These are phyloP conservation scores for Craterocephalus amniculus DNA, from an alignment of 2,797 vertebrate genomes.

Conservation along the genomic window DNA sequence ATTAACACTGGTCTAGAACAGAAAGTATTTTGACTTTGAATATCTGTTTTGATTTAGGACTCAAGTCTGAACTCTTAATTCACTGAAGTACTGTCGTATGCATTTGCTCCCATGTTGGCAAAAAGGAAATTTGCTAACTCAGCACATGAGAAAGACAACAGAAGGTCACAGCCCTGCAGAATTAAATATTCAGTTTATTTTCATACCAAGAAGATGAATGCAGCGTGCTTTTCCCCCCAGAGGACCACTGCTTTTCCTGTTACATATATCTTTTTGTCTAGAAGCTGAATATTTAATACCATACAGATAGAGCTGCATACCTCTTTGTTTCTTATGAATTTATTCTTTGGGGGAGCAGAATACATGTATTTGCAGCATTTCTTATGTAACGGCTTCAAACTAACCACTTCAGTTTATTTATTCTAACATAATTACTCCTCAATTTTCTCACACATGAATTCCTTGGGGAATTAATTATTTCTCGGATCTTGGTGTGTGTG, in stretches of 20 bases:
- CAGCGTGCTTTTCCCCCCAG: constrained; percentile 36
- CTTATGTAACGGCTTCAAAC: not conserved
- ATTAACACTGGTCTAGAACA: not conserved
- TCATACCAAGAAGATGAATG: constrained; percentile 52
- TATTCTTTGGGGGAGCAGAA: not conserved
- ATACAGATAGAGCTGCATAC: constrained; percentile 24
- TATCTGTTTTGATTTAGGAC: constrained; percentile 1
- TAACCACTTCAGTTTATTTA: not conserved
- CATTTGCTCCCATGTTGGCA: constrained; percentile 11
- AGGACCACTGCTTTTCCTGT: constrained; percentile 37
- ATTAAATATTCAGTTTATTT: constrained; percentile 70
- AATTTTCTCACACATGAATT: not conserved
- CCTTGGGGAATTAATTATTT: not conserved
- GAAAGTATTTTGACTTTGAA: not conserved
- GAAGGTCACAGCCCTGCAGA: constrained; percentile 55
- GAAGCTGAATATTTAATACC: constrained; percentile 56
- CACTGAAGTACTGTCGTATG: not conserved
- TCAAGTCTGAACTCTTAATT: constrained; percentile 1
- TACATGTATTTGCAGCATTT: constrained; percentile 1
- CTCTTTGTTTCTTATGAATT: not conserved
- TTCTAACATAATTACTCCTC: not conserved
- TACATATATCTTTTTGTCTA: constrained; percentile 54
- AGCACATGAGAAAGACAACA: constrained; percentile 43
- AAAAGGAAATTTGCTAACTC: constrained; percentile 52
- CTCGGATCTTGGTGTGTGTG: not conserved